Base-by-base conservation (phyloP, 2,113 vertebrate species). In the Camarhynchus parvulus region DNA sequence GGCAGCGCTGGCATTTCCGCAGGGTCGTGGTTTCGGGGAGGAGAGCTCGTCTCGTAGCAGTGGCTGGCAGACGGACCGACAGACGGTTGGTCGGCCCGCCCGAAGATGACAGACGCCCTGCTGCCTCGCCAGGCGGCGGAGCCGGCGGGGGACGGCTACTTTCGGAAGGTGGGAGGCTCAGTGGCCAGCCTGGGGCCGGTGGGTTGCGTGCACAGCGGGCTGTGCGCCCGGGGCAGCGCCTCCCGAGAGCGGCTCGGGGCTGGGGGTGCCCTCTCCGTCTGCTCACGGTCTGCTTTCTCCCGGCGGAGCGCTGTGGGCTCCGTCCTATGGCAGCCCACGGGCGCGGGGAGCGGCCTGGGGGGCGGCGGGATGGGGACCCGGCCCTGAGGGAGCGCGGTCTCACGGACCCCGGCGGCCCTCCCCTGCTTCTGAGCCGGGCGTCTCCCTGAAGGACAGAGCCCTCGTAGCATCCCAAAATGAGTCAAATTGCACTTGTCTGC, bases 121-220 rank as follows among this genome's bases (percentile, higher is more conserved):
- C 75, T 84, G n/a, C 85, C 96, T n/a, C 79, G 93, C 33, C 90
- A n/a, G 85, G 89, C 95, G 7, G 90, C 97, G 15, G 94, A 94
- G 35, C 91, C 89, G 37, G 78, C 95, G 23, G 68, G 67, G 37
- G 91, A 97, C 23, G 37, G 95, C 91, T 98, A 98, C 89, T 98
- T 98, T 97, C 97, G 98, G 49, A 98, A 98, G 98, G 98, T 98
- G 74, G 31, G 97, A 13, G 16, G 21, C 33, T n/a, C 33, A 59
- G 46, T 10, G 44, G 58, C 5, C 27, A 50, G 46, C 30, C 13
- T 5, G 22, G 12, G 18, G 50, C 25, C 47, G 19, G 22, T 5
- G 77, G 50, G 11, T 9, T n/a, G 4, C 1, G 21, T 8, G 52
- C 11, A 5, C 21, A 4, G 22, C 1, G 46, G 46, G 55, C 22